A percentile compares a stretch with the other conserved stretches of the same genome.
Evolutionary conservation across 2,797 vertebrate species (phyloP).

Genomic region (Danio choprae): DNA sequence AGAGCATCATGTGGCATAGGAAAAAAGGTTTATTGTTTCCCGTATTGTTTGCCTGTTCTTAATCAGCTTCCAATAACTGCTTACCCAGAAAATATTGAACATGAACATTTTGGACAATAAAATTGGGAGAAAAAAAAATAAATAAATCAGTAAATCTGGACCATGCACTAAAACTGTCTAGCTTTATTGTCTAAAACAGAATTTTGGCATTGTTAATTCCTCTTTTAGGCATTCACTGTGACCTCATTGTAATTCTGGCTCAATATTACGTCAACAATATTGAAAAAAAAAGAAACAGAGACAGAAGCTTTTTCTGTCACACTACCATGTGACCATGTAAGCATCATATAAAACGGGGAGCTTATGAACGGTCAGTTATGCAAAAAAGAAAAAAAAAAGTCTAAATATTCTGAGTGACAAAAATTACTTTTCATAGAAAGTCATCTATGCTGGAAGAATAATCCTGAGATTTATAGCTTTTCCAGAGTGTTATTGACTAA

Average conservation of each 20-base stretch:
- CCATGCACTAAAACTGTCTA: neutral
- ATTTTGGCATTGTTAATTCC: slow-evolving; percentile 1
- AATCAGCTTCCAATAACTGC: neutral
- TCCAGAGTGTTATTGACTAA: neutral
- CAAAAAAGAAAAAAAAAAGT: too few species aligned
- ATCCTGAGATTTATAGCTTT: neutral
- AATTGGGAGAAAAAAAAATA: too few species aligned
- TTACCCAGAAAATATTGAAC: neutral
- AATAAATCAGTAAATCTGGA: too few species aligned
- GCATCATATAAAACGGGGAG: neutral
- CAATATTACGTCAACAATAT: neutral
- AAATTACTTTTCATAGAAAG: neutral
- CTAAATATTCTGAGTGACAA: neutral
- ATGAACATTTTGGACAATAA: neutral
- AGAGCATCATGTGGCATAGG: too few species aligned
- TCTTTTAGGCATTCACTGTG: neutral
- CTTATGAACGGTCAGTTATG: neutral
- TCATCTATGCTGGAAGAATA: neutral
- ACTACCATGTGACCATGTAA: neutral
- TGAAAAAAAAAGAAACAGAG: neutral
- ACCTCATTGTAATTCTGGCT: neutral
- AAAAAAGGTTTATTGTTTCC: neutral
- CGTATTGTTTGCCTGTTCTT: neutral
- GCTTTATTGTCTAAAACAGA: neutral
- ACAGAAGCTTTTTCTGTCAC: neutral